Base-by-base conservation (phyloP, 2,797 vertebrate species). In the Percopsis omiscomaycus region DNA sequence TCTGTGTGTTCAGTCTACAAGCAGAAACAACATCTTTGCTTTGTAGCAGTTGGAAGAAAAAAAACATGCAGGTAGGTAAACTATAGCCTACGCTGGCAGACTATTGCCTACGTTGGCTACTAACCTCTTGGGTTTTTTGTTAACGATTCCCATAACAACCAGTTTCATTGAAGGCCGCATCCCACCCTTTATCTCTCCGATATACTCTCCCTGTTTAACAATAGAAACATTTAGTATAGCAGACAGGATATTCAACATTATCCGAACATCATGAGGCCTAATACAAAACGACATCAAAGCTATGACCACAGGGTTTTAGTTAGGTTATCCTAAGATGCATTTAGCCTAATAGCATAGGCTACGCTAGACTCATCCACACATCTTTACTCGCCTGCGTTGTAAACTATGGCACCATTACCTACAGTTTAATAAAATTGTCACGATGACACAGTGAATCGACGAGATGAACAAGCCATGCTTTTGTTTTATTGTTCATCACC, bases 121-220 rank as follows among this genome's bases (percentile, higher is more conserved):
- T 57, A 79, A 96, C 95, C 93, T 96, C 69, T 94, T 94, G 9
- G 95, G 93, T 57, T 91, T 93, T 77, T 93, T 86, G 81, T 93
- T 89, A 65, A 97, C 86, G 77, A 94, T 91, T 42, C 95, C 95
- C 89, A 96, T 95, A 47, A 97, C 86, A 5, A 93, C 89, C 79
- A 96, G 93, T 71, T 92, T 95, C 95, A 96, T 96, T 53, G 94
- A 89, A 76, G 95, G 95, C 90, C 93, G 93, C 84, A 96, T 72
- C 30, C 95, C 95, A 53, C 94, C 95, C 88, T 94, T 95, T 84
- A 96, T 96, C 84, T 94, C 93, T 46, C 95, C 95, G 71, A 87
- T 86, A 66, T 95, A 97, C 65, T 92, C 92, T 84, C 84, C 88
- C 95, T 97, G 89, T 42, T 73, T 67, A 80, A 87, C 88, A 88